Conservation (phyloP, 2,113 vertebrate genomes). For the Garra rufa region DNA sequence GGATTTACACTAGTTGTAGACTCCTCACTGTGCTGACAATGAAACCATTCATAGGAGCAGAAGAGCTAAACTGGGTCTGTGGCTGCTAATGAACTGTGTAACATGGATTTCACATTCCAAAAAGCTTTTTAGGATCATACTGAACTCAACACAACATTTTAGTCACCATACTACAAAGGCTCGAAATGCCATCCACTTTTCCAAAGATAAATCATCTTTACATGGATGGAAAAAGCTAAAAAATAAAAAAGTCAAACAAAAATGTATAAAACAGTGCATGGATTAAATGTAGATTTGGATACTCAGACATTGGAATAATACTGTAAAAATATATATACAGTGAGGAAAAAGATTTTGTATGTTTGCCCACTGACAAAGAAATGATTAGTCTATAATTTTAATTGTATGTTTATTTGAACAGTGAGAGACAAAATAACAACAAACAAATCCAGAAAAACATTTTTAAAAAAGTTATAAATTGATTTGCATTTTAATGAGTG, state of each 20-base stretch:
- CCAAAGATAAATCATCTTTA: too few relatives aligned
- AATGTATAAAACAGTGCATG: background rate
- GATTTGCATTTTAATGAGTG: too few relatives aligned
- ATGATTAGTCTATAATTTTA: too few relatives aligned
- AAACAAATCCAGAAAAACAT: too few relatives aligned
- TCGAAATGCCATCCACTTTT: background rate
- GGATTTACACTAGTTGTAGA: slow-evolving; percentile 5
- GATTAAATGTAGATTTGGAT: background rate
- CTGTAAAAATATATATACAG: too few relatives aligned
- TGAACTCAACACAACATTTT: background rate
- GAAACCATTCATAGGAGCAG: background rate
- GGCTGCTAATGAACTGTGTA: background rate
- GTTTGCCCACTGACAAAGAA: too few relatives aligned
- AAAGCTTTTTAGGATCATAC: background rate
- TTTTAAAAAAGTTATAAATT: too few relatives aligned
- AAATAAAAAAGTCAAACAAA: background rate
- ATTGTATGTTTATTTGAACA: too few relatives aligned
- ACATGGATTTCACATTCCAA: background rate
- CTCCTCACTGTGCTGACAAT: slow-evolving; percentile 49
- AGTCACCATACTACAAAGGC: background rate
- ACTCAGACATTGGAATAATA: background rate
- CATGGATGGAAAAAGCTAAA: too few relatives aligned
- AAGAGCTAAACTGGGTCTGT: background rate
- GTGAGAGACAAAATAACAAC: too few relatives aligned
- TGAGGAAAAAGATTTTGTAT: too few relatives aligned